Evolutionary conservation across 2,797 vertebrate species (phyloP), one percentile per base, ranked within the genome.

Genomic region (Staurois parvus): DNA sequence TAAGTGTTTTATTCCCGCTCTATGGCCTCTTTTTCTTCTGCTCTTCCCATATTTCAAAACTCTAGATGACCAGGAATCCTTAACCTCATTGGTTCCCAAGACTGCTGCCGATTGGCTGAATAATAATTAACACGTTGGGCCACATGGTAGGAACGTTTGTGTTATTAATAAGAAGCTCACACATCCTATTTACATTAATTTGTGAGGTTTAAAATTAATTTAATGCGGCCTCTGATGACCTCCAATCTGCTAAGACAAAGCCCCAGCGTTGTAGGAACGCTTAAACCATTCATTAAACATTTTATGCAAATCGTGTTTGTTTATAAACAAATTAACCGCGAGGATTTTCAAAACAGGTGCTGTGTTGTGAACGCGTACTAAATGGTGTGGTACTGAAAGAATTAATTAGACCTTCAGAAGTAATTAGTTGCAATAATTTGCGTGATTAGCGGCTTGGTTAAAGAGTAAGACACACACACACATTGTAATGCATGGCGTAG

Each of bases 341-440:
- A 93, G 93, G 95, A 96, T 96, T 95, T 95, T 95, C 94, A 94
- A 96, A 98, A 97, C 97, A 99, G 98, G 98, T 98, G 98, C 96
- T 96, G 95, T 95, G 96, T 96, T 96, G 97, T 96, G 96, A 99
- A 97, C 95, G 96, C 95, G 91, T 92, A 94, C 96, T 98, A 98
- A 99, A 97, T 95, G 96, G 97, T 97, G 97, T 97, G 98, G 97
- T 98, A 97, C 96, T 96, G 96, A 95, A 97, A 96, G 97, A 98
- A 99, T 99, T 99, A 99, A 99, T 99, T 99, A 99, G 96, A 96
- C 96, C 94, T 96, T 95, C 95, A 91, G 95, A 94, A 95, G 96
- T 99, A 99, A 99, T 99, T 99, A 98, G 97, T 97, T 95, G 96
- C 96, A 99, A 99, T 99, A 98, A 99, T 99, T 99, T 99, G 97